These are phyloP conservation scores for Eriosoma lanigerum DNA, from an alignment of 1,140 invertebrate species.

Conservation along the genomic window DNA sequence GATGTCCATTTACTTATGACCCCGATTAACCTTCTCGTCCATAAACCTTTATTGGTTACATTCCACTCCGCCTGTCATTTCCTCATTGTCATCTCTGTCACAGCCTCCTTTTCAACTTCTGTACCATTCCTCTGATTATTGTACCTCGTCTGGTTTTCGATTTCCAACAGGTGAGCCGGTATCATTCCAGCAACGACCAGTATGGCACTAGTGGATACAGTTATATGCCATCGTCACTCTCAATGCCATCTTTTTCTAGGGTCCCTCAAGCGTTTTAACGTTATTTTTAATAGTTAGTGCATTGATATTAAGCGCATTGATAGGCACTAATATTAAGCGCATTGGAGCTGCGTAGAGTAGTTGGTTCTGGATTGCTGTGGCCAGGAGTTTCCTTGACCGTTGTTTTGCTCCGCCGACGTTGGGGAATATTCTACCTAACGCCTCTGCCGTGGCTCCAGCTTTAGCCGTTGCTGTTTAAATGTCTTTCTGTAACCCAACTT, in stretches of 20 bases:
- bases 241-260: neutral
- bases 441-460: neutral
- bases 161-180: neutral
- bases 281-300: neutral
- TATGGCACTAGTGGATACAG: neutral
- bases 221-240: neutral
- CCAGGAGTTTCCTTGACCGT: neutral
- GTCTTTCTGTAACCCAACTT: neutral
- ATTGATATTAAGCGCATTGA: neutral
- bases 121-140: neutral
- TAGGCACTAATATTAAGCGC: neutral
- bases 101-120: neutral
- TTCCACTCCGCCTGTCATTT: neutral
- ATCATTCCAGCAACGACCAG: neutral
- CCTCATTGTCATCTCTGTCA: no score
- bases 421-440: neutral
- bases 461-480: neutral
- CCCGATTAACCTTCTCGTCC: neutral
- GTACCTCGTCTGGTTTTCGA: neutral
- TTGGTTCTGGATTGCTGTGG: neutral
- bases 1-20: neutral
- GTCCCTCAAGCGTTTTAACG: neutral
- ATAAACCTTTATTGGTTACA: neutral
- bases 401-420: neutral
- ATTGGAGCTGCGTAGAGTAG: neutral